phyloP scores from a whole-genome alignment of 2,888 invertebrate species.

The Agrotis puta region DNA sequence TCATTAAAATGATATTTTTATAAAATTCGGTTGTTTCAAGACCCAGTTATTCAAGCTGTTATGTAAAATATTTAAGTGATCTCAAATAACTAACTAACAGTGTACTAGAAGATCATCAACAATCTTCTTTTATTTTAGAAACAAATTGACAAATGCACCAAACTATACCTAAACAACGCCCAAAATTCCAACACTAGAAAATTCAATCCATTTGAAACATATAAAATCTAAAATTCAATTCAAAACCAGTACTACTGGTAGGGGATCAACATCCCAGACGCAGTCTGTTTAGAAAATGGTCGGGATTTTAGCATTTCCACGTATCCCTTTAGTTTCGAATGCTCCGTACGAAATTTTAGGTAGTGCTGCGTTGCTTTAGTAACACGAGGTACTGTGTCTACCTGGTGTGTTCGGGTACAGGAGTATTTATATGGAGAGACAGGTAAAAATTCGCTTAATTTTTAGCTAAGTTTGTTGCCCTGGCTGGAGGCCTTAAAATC shows the following conservation, averaged over 20 bases:
- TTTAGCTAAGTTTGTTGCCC: too few species aligned
- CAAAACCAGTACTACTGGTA: conserved; percentile 58
- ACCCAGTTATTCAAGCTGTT: too few species aligned
- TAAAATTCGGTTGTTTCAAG: too few species aligned
- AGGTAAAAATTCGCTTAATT: too few species aligned
- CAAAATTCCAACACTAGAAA: not conserved
- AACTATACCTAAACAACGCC: not conserved
- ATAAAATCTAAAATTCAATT: not conserved
- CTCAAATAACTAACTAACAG: not conserved
- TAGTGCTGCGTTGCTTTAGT: conserved; percentile 34
- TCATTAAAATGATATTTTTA: too few species aligned
- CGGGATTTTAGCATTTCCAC: conserved; percentile 71
- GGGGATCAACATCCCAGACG: conserved; percentile 63
- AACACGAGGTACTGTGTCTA: conserved; percentile 38
- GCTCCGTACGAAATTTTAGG: conserved; percentile 48
- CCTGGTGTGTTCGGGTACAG: not conserved
- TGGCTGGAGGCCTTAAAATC: too few species aligned
- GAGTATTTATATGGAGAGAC: not conserved
- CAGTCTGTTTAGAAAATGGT: conserved; percentile 75
- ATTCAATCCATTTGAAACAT: not conserved
- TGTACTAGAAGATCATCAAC: not conserved
- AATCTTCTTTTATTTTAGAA: not conserved
- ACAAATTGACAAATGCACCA: too few species aligned
- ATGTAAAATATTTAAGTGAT: too few species aligned
- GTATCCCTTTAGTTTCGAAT: conserved; percentile 58